Conservation (phyloP, 2,797 vertebrate species). For the Remorina albescens region DNA sequence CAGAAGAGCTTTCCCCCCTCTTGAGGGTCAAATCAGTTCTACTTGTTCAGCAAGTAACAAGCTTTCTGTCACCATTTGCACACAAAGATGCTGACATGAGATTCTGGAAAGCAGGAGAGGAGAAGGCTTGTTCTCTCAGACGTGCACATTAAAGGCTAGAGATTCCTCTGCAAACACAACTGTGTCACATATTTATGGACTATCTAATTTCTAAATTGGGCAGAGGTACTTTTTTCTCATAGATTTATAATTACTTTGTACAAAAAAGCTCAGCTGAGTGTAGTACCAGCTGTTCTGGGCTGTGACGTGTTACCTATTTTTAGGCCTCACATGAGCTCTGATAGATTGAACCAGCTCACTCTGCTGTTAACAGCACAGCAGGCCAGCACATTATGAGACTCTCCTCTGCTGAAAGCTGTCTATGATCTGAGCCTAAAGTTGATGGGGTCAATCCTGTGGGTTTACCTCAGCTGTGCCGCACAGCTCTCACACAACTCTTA, state of each 20-base stretch:
- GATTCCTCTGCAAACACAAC: constrained; percentile 2
- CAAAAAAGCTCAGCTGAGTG: constrained; percentile 12
- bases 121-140: constrained; percentile 16
- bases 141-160: constrained; percentile 2
- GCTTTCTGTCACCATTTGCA: constrained; percentile 38
- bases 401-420: constrained; percentile 12
- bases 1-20: constrained; percentile 42
- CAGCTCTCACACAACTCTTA: not conserved
- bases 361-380: constrained; percentile 30
- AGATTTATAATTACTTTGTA: constrained; percentile 24
- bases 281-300: constrained; percentile 22
- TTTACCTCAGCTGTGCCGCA: not conserved
- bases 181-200: constrained; percentile 3
- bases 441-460: not conserved
- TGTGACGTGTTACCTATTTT: constrained; percentile 32
- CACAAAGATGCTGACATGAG: constrained; percentile 27
- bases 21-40: constrained; percentile 47
- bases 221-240: not conserved
- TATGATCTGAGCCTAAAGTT: constrained; percentile 1
- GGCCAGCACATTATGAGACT: not conserved
- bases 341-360: constrained; percentile 44
- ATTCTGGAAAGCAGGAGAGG: constrained; percentile 9
- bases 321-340: constrained; percentile 39
- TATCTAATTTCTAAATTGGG: constrained; percentile 5
- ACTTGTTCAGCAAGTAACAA: constrained; percentile 43